Evolutionary conservation across 2,113 vertebrate genomes (phyloP).

Genomic region (Talpa occidentalis): DNA sequence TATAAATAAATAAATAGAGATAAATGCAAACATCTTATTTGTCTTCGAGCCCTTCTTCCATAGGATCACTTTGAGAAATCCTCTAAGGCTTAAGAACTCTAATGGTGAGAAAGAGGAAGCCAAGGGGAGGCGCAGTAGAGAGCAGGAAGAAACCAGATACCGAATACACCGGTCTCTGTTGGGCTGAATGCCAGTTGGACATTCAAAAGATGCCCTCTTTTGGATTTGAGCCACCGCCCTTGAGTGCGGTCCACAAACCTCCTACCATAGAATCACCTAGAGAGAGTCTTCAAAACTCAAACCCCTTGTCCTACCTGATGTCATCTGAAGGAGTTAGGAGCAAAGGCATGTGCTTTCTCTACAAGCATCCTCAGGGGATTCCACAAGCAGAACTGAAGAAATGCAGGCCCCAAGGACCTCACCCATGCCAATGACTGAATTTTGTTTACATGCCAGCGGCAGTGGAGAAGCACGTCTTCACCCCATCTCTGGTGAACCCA

Average conservation of each 20-base stretch:
- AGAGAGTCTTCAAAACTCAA: not conserved
- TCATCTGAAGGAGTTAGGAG: not conserved
- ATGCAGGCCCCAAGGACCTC: not conserved
- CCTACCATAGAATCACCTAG: not conserved
- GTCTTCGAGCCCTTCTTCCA: not conserved
- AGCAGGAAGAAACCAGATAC: not conserved
- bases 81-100: not conserved
- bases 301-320: not conserved
- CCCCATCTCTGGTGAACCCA: not conserved
- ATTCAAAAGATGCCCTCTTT: not conserved
- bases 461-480: not conserved
- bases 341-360: not conserved
- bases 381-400: not conserved
- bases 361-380: not conserved
- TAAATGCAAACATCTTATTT: not conserved
- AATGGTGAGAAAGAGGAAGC: not conserved
- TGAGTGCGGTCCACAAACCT: not conserved
- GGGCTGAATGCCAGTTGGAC: not conserved
- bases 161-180: not conserved
- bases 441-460: not conserved
- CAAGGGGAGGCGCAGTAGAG: not conserved
- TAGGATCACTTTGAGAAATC: not conserved
- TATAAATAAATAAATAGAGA: constrained; percentile 52
- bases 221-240: not conserved
- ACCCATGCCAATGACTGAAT: not conserved